A percentile compares a stretch with the other conserved stretches of the same genome.
phyloP scores from a whole-genome alignment of 2,888 invertebrate genomes.

The Drosophila siamana region DNA sequence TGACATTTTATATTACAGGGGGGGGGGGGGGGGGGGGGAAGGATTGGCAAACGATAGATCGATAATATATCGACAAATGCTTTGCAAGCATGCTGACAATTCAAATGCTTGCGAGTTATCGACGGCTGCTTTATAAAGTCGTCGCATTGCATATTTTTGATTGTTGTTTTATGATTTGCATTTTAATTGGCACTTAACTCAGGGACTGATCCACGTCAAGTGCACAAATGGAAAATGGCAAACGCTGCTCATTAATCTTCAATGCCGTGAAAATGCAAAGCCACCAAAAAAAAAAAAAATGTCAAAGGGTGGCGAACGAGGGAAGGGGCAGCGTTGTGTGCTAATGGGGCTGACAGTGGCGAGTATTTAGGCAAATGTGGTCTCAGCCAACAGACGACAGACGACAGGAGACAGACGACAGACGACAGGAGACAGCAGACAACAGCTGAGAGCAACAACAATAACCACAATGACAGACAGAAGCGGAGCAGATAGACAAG shows the following conservation, averaged over 20 bases:
- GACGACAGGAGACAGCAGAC: no score
- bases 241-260: slow-evolving; percentile 67
- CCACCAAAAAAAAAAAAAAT: slow-evolving; percentile 37
- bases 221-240: slow-evolving; percentile 37
- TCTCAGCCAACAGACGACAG: slow-evolving; percentile 6
- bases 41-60: no score
- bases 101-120: no score
- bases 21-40: no score
- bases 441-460: slow-evolving; percentile 13
- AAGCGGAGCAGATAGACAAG: slow-evolving; percentile 22
- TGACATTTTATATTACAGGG: no score
- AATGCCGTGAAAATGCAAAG: slow-evolving; percentile 41
- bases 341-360: slow-evolving; percentile 41
- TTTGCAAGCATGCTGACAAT: no score
- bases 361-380: slow-evolving; percentile 59
- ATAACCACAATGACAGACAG: slow-evolving; percentile 20
- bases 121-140: no score
- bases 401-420: no score
- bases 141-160: no score
- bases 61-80: no score
- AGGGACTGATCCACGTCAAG: slow-evolving; percentile 4
- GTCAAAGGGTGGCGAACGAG: not conserved
- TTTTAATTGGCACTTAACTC: slow-evolving; percentile 2
- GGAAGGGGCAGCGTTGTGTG: not conserved
- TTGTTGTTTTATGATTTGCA: no score